phyloP scores from a whole-genome alignment of 2,888 invertebrate species.

The Lasioglossum leucozonium region DNA sequence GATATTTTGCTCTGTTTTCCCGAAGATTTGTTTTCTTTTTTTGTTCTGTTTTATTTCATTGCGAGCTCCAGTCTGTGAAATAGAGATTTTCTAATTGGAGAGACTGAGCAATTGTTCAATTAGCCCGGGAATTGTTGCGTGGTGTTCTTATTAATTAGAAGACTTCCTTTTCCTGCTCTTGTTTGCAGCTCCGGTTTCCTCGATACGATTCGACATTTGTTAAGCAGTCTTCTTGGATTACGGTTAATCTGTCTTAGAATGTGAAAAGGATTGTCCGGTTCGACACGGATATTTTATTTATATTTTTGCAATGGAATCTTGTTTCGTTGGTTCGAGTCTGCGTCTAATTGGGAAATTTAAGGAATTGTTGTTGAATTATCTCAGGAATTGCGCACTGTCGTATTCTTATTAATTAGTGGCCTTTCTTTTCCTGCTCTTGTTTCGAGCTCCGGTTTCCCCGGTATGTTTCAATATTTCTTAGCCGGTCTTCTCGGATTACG shows the following conservation, averaged over 20 bases:
- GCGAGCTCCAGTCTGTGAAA: neutral
- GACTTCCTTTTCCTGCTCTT: neutral
- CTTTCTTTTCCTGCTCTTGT: slow-evolving; percentile 1
- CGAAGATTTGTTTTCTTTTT: neutral
- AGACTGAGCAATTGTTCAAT: neutral
- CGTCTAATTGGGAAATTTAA: neutral
- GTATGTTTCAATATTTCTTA: neutral
- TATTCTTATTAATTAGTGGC: slow-evolving; percentile 5
- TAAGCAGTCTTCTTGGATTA: neutral
- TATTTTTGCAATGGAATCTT: neutral
- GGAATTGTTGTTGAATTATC: neutral
- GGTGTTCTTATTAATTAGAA: slow-evolving; percentile 1
- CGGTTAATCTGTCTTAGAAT: neutral
- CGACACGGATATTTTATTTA: no score
- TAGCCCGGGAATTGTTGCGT: neutral
- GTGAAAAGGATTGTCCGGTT: neutral
- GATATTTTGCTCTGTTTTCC: neutral
- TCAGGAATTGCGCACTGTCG: neutral
- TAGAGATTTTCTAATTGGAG: slow-evolving; percentile 3
- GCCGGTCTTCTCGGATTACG: neutral
- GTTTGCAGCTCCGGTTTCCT: neutral
- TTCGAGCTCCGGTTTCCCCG: neutral
- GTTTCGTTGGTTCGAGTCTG: neutral
- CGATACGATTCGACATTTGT: neutral
- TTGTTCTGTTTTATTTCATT: no score